A percentile compares a stretch with the other conserved stretches of the same genome.
phyloP scores from a whole-genome alignment of 2,888 invertebrate genomes.

The Gymnosoma rotundatum region DNA sequence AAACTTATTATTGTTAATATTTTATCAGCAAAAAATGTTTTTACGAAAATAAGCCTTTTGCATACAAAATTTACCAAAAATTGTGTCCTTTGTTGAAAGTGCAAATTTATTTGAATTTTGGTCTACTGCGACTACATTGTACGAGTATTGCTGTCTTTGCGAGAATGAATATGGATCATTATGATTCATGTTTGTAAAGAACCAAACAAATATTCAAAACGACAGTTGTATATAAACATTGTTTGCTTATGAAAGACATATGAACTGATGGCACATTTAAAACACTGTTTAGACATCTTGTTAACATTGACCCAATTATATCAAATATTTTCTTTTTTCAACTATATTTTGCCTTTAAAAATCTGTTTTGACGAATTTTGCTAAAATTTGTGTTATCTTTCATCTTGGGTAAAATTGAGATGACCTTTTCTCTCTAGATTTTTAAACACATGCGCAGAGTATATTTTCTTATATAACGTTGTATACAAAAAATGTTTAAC shows the following conservation, averaged over 20 bases:
- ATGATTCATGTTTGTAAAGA: too few relatives aligned
- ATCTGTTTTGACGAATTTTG: background rate
- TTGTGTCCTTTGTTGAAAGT: too few relatives aligned
- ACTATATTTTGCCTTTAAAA: too few relatives aligned
- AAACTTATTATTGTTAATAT: too few relatives aligned
- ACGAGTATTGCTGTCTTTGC: too few relatives aligned
- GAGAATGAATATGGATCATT: too few relatives aligned
- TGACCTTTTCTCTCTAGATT: slow-evolving; percentile 22
- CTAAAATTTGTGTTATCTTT: background rate
- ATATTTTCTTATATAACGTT: slow-evolving; percentile 77
- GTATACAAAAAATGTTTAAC: slow-evolving; percentile 76
- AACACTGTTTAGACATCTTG: background rate
- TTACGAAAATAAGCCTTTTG: too few relatives aligned
- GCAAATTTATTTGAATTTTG: too few relatives aligned
- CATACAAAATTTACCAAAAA: too few relatives aligned
- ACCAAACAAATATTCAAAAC: too few relatives aligned
- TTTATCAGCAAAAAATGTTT: too few relatives aligned
- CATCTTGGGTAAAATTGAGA: slow-evolving; percentile 34
- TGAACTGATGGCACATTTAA: background rate
- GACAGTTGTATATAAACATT: background rate
- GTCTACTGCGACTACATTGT: too few relatives aligned
- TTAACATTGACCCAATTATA: slow-evolving; percentile 78
- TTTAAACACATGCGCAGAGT: slow-evolving; percentile 75
- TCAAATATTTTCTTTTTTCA: slow-evolving; percentile 28
- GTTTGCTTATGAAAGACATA: background rate